Percentiles rank a stretch among this genome's conserved stretches.
Conservation (phyloP, 2,797 vertebrate species). For the Notolepis coatsorum region DNA sequence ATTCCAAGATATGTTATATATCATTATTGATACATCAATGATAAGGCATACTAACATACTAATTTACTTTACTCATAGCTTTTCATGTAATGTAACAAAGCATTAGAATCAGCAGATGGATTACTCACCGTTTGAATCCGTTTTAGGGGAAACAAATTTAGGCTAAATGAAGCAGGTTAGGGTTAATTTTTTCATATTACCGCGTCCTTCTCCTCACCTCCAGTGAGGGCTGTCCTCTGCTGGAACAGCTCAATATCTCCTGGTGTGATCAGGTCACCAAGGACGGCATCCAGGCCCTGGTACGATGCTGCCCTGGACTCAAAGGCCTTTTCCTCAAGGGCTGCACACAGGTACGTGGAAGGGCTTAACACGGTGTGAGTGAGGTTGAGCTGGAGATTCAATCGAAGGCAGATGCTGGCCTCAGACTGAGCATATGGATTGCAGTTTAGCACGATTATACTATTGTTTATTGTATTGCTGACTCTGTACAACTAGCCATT, state of each 20-base stretch:
- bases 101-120: too few relatives aligned
- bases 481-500: too few relatives aligned
- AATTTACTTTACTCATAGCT: too few relatives aligned
- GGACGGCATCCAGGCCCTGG: constrained; percentile 96
- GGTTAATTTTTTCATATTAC: not conserved
- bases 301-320: constrained; percentile 92
- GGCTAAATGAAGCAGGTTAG: not conserved
- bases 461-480: too few relatives aligned
- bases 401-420: not conserved
- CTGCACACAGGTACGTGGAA: constrained; percentile 91
- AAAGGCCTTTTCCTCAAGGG: constrained; percentile 95
- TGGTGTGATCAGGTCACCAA: constrained; percentile 99
- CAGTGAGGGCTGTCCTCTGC: constrained; percentile 95
- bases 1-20: too few relatives aligned
- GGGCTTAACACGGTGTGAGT: not conserved
- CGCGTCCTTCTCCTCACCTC: not conserved
- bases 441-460: too few relatives aligned
- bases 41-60: too few relatives aligned
- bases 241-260: constrained; percentile 98
- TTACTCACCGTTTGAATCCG: too few relatives aligned
- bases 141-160: not conserved
- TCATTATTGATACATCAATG: too few relatives aligned
- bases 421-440: too few relatives aligned
- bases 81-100: too few relatives aligned
- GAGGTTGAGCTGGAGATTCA: not conserved